Base-by-base conservation (phyloP, 2,113 vertebrate genomes). In the Prionailurus viverrinus region DNA sequence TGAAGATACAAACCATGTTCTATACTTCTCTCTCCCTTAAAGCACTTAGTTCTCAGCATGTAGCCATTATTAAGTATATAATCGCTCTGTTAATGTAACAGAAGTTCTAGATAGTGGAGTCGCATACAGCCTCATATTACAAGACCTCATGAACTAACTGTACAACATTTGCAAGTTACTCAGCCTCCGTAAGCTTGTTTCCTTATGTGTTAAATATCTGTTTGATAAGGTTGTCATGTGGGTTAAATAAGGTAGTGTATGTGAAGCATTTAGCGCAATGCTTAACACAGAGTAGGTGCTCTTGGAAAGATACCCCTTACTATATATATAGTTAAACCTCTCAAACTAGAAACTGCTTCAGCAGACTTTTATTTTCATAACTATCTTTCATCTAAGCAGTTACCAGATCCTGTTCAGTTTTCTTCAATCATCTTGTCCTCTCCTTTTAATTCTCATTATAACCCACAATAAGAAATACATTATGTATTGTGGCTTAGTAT, bases 391-490 rank as follows among this genome's bases (percentile, higher is more conserved):
- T 68, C 66, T 84, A 95, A 55, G 61, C 61, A 87, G 21, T 74
- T 95, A 96, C 13, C 65, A 89, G 66, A 63, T 96, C 92, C 81
- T 89, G 36, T 16, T 71, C 23, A 85, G 36, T 88, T 91, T 80
- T 58, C 33, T 96, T 94, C 39, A 58, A 0, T 69, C 80, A 36
- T 89, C 63, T 65, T 93, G 36, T 79, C 63, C n/a, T 97, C 7
- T 90, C n/a, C 18, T 91, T 88, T 93, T 53, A 94, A 89, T 81
- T 27, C 9, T 84, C 10, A 29, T 82, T 66, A 4, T 92, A 89
- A 85, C 36, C 11, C 25, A 78, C 33, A 74, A 15, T 81, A 71
- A 93, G 16, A 89, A 96, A 48, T 68, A 63, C 7, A 31, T 92
- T 82, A 93, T 85, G 27, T 90, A 66, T 90, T 86, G 13, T 85